Conservation (phyloP, 2,888 invertebrate species). For the Tachystola acroxantha region DNA sequence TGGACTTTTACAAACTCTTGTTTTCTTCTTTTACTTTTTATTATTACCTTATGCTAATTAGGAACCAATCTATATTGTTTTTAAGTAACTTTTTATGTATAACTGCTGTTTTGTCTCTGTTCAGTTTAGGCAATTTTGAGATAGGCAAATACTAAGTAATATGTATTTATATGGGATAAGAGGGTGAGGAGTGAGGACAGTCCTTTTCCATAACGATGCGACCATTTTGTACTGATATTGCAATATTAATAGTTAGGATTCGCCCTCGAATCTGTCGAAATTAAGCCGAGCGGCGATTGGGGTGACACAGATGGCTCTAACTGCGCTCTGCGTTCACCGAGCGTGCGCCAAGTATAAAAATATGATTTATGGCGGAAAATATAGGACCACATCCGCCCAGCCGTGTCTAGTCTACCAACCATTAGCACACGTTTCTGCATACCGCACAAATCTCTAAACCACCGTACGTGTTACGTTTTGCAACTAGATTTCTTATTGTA, state of each 20-base stretch:
- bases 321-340: constrained; percentile 45
- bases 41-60: background rate
- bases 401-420: constrained; percentile 35
- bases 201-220: constrained; percentile 21
- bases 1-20: constrained; percentile 2
- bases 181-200: constrained; percentile 19
- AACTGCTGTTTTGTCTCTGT: no score
- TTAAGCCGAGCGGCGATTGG: constrained; percentile 61
- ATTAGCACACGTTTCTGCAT: constrained; percentile 48
- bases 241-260: constrained; percentile 58
- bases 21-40: background rate
- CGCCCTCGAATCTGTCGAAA: constrained; percentile 63
- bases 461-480: constrained; percentile 29
- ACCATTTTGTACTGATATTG: constrained; percentile 42
- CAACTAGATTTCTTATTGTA: constrained; percentile 39
- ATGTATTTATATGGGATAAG: no score
- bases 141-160: no score
- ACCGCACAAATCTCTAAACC: constrained; percentile 19
- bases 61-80: background rate
- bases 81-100: no score
- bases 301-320: constrained; percentile 71
- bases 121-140: no score
- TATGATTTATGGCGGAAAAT: constrained; percentile 57
- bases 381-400: constrained; percentile 54
- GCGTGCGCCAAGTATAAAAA: constrained; percentile 65